Base-by-base conservation (phyloP, 2,888 invertebrate species). In the Patella pellucida region DNA sequence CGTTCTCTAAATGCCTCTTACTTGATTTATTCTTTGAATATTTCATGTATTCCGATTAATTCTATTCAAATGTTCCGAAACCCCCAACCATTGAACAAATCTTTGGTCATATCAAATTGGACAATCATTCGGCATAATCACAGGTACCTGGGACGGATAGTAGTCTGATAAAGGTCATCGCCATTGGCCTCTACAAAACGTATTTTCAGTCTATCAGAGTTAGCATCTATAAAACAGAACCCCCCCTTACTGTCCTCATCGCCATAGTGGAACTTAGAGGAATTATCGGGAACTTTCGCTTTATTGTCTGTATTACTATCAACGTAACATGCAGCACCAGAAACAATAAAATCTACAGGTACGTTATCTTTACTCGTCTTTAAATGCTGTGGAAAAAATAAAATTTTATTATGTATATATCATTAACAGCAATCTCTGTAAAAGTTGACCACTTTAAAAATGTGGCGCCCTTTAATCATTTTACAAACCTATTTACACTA, bases 261-360 rank as follows among this genome's bases (percentile, higher is more conserved):
- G 74, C 89, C 90, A 86, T 90, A 91, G 81, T 81, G 82, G 78
- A 86, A 89, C 73, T 85, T 86, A 15, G 84, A 80, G 11, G 85
- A 82, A 15, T 78, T 81, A 0, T 73, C n/a, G 4, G 90, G 90
- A 9, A 91, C 85, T 19, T 73, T 71, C 15, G 81, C 76, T 12
- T 77, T 79, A 82, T 92, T 89, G 16, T 80, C 82, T 0, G 79
- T 84, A 15, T 88, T 89, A 1, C 84, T 78, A 70, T 91, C 90
- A 11, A 89, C 85, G 77, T 90, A 87, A 73, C 91, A 90, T 7
- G 88, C 91, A 1, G 91, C 90, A n/a, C 92, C 92, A 16, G 89
- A 87, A 0, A 92, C 87, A 74, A 92, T 87, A 79, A 91, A 91
- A 71, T 91, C 81, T 72, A 91, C 84, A 11, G 83, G 83, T 12